Conservation (phyloP, 2,888 invertebrate species). For the Dynastes maya region DNA sequence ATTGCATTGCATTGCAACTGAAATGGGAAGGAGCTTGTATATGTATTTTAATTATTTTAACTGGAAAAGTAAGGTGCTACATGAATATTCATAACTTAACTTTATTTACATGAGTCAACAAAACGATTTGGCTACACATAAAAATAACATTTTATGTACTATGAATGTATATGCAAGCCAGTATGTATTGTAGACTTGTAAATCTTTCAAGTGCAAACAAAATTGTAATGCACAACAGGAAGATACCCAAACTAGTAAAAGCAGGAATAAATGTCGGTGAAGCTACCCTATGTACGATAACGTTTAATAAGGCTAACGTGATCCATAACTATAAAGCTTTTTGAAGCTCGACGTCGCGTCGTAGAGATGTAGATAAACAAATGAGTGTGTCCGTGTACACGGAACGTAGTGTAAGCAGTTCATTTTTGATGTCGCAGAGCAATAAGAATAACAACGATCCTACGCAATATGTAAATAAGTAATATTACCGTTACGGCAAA, state of each 20-base stretch:
- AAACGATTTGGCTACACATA: too few species aligned
- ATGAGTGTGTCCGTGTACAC: neutral
- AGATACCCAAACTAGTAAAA: neutral
- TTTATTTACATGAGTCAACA: too few species aligned
- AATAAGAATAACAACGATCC: neutral
- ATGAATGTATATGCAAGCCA: too few species aligned
- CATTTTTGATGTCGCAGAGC: neutral
- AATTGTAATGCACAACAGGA: neutral
- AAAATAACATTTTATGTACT: too few species aligned
- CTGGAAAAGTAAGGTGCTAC: too few species aligned
- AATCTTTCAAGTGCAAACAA: too few species aligned
- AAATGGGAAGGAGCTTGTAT: too few species aligned
- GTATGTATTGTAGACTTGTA: too few species aligned
- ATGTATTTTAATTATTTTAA: too few species aligned
- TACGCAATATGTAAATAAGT: neutral
- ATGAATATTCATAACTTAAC: too few species aligned
- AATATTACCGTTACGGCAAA: too few species aligned
- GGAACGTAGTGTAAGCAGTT: neutral
- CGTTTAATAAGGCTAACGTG: conserved; percentile 31
- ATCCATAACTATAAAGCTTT: conserved; percentile 19
- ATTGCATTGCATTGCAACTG: too few species aligned
- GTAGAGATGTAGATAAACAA: conserved; percentile 15
- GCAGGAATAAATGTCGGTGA: neutral
- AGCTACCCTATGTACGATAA: conserved; percentile 3
- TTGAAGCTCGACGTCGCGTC: neutral